These are phyloP conservation scores for Paradoxurus hermaphroditus DNA, from an alignment of 2,113 vertebrate species.

Conservation along the genomic window DNA sequence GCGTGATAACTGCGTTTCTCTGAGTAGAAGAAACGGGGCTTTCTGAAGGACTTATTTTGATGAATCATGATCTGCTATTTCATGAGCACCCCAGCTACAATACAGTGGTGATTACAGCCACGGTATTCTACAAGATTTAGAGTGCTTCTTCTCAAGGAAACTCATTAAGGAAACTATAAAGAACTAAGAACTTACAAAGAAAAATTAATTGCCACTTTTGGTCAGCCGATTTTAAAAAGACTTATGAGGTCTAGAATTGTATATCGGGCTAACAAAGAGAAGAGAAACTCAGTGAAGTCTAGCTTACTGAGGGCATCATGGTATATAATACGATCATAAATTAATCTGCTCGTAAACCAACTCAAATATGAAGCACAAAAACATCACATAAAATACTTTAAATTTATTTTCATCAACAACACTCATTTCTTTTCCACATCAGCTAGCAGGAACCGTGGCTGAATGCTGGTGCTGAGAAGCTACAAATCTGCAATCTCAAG, in stretches of 20 bases:
- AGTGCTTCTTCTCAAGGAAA: conserved; percentile 49
- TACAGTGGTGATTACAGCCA: conserved; percentile 33
- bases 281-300: conserved; percentile 18
- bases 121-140: conserved; percentile 43
- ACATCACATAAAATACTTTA: conserved; percentile 30
- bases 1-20: not conserved
- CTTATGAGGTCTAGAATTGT: conserved; percentile 24
- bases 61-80: not conserved
- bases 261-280: not conserved
- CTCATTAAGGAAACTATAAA: conserved; percentile 63
- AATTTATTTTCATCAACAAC: conserved; percentile 38
- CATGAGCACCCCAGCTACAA: not conserved
- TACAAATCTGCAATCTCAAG: not conserved
- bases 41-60: conserved; percentile 30
- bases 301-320: conserved; percentile 35
- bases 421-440: not conserved
- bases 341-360: conserved; percentile 45
- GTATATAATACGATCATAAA: conserved; percentile 28
- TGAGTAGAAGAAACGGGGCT: not conserved
- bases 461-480: not conserved
- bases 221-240: conserved; percentile 58
- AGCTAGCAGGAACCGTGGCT: conserved; percentile 12
- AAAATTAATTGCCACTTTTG: conserved; percentile 63
- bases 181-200: conserved; percentile 58
- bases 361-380: conserved; percentile 54